Conservation (phyloP, 2,888 invertebrate genomes). For the Drosophila mayaguana region DNA sequence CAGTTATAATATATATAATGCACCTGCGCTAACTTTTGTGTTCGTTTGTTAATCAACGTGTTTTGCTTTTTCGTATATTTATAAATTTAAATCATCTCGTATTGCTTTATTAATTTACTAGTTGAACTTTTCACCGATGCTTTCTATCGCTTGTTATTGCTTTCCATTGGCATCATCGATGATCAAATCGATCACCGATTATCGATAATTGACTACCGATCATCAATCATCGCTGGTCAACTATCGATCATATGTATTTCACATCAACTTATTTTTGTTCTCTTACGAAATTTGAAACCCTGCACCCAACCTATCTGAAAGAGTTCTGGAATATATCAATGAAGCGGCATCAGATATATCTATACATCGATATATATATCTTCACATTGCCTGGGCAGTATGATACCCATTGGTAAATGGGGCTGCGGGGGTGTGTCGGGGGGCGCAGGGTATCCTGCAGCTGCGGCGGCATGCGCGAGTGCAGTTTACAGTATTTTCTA, state of each 20-base stretch:
- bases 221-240: background rate
- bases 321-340: background rate
- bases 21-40: constrained; percentile 31
- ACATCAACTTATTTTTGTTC: background rate
- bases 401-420: background rate
- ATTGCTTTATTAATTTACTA: constrained; percentile 54
- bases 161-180: constrained; percentile 50
- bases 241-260: constrained; percentile 14
- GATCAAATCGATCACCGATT: background rate
- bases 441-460: constrained; percentile 25
- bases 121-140: constrained; percentile 56
- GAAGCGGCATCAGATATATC: background rate
- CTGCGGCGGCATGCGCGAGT: constrained; percentile 1
- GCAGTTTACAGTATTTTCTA: background rate
- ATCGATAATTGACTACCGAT: constrained; percentile 3
- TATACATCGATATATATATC: constrained; percentile 1
- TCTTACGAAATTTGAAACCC: constrained; percentile 17
- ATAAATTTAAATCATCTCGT: constrained; percentile 8
- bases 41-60: constrained; percentile 25
- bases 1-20: constrained; percentile 30
- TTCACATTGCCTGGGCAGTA: constrained; percentile 1
- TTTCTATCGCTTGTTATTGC: constrained; percentile 46
- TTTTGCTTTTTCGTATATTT: background rate
- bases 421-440: background rate
- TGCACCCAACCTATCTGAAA: constrained; percentile 37